Percentiles rank a stretch among this genome's conserved stretches.
Conservation (phyloP, 2,888 invertebrate species). For the Catonia carolina region DNA sequence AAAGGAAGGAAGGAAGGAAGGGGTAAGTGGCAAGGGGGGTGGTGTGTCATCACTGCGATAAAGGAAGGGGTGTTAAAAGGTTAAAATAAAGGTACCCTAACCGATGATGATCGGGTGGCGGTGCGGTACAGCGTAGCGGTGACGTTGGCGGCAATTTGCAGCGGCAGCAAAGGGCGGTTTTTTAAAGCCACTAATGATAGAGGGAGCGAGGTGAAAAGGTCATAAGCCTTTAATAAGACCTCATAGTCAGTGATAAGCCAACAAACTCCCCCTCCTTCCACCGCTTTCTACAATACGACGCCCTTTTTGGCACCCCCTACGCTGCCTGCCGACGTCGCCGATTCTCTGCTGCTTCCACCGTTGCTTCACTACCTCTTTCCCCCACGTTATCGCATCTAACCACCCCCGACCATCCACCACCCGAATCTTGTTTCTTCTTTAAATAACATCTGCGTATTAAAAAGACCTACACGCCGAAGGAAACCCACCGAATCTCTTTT, state of each 20-base stretch:
- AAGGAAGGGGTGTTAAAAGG: slow-evolving; percentile 34
- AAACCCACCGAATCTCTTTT: too few relatives aligned
- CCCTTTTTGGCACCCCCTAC: neutral
- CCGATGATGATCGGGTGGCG: neutral
- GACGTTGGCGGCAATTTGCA: neutral
- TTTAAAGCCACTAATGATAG: slow-evolving; percentile 27
- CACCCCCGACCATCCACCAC: too few relatives aligned
- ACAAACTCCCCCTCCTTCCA: neutral
- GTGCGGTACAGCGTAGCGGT: too few relatives aligned
- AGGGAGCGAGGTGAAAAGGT: slow-evolving; percentile 22
- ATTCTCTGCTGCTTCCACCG: neutral
- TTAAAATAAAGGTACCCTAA: slow-evolving; percentile 33
- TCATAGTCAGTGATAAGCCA: neutral
- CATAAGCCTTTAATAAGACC: slow-evolving; percentile 23
- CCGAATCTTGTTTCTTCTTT: too few relatives aligned
- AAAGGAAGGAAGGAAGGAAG: too few relatives aligned
- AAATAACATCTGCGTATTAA: too few relatives aligned
- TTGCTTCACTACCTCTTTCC: neutral
- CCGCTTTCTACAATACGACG: too few relatives aligned
- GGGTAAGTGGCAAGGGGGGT: too few relatives aligned
- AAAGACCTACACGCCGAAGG: too few relatives aligned
- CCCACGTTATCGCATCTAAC: slow-evolving; percentile 2
- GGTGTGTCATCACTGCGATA: slow-evolving; percentile 25
- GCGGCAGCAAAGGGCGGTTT: slow-evolving; percentile 21
- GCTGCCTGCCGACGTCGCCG: slow-evolving; percentile 1